phyloP scores from a whole-genome alignment of 2,797 vertebrate species.

The Diceros bicornis region DNA sequence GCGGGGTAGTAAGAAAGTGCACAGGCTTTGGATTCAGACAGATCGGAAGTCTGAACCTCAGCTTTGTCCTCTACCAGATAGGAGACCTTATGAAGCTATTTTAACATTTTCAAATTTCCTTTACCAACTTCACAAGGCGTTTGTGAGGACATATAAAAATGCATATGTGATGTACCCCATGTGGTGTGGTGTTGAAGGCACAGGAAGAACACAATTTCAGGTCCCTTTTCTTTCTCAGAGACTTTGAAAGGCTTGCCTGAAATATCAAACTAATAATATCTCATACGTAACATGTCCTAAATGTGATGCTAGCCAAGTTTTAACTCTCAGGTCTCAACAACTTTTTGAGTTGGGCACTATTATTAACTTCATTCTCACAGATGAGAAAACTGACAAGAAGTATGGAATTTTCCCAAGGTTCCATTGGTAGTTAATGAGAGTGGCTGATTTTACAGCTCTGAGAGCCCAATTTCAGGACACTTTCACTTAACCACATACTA shows the following conservation, averaged over 20 bases:
- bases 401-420: background rate
- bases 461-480: background rate
- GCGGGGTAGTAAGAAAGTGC: background rate
- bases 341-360: constrained; percentile 49
- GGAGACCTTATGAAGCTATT: background rate
- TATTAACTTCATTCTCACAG: constrained; percentile 73
- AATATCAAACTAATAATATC: constrained; percentile 63
- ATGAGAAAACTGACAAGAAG: background rate
- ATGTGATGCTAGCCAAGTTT: constrained; percentile 30
- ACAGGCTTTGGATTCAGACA: background rate
- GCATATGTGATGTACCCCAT: background rate
- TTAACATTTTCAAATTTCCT: background rate
- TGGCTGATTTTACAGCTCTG: background rate
- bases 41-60: background rate
- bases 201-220: background rate
- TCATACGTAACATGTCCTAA: background rate
- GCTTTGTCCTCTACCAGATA: background rate
- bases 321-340: constrained; percentile 27
- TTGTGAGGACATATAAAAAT: constrained; percentile 23
- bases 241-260: constrained; percentile 50
- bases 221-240: constrained; percentile 8
- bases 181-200: background rate
- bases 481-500: background rate
- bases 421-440: background rate
- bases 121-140: background rate